Evolutionary conservation across 1,140 invertebrate genomes (phyloP), one percentile per base, ranked within the genome.

Genomic region (Galendromus occidentalis): DNA sequence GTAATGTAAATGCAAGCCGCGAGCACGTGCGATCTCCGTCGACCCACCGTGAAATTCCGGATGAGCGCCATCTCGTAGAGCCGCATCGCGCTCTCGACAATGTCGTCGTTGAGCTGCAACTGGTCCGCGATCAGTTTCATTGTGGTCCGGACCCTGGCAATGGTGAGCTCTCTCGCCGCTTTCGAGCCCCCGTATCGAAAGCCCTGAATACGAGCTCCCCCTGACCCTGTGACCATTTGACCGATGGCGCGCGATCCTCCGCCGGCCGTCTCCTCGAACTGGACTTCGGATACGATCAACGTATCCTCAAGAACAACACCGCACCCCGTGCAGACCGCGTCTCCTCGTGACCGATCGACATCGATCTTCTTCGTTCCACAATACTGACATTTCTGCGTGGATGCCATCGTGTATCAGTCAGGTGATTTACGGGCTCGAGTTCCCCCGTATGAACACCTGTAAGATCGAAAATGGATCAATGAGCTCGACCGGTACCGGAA

Each of bases 1-100:
- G 91, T 94, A 69, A 98, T 90, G 72, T 98, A 99, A 7, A 98
- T 84, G 79, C 94, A 98, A 45, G 95, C 92, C 65, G 93, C 93
- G 74, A 94, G 85, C 66, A 98, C 91, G 71, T 91, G 87, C n/a
- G 82, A 82, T 70, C 87, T 85, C 68, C 86, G 89, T 28, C 94
- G 79, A 39, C 95, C 95, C 72, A 90, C 82, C 0, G 93, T 98
- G 22, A 98, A 77, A 72, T 91, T 83, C 68, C 84, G 76, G 59
- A 80, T 80, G n/a, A 96, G 75, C 30, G 92, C 94, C 85, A 97
- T 86, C 79, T 94, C 96, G 75, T 94, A 99, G 76, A 96, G 96
- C 72, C 90, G 92, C 69, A 88, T 87, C 4, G 93, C 88, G 22
- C 86, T 92, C 66, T 96, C 91, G 55, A 94, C 85, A 71, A 85